Percentiles rank a stretch among this genome's conserved stretches.
phyloP scores from a whole-genome alignment of 2,797 vertebrate genomes.

The Lacerta bilineata region DNA sequence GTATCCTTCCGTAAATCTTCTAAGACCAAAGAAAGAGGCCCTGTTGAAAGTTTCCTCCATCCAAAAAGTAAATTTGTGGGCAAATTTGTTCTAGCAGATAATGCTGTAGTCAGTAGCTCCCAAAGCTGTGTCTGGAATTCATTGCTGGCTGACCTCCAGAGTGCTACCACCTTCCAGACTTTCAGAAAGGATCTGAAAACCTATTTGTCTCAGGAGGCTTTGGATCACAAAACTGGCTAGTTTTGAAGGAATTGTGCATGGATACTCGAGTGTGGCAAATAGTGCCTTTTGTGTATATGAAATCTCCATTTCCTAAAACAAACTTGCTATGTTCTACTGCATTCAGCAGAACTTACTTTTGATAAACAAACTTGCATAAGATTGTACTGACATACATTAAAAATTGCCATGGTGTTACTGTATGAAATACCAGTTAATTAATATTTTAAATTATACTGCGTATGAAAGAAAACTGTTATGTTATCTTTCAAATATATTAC shows the following conservation, averaged over 20 bases:
- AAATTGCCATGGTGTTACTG: constrained; percentile 33
- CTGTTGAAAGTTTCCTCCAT: background rate
- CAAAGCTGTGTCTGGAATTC: no score
- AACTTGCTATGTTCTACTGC: background rate
- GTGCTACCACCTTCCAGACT: no score
- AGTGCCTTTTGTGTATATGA: constrained; percentile 33
- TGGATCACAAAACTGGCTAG: background rate
- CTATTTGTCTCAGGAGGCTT: background rate
- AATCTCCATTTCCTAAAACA: constrained; percentile 28
- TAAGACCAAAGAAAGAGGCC: background rate
- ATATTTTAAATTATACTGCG: background rate
- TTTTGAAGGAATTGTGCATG: constrained; percentile 4
- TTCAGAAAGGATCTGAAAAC: no score
- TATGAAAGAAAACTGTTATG: constrained; percentile 14
- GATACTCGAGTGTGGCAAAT: constrained; percentile 6
- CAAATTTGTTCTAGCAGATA: background rate
- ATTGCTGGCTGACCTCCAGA: no score
- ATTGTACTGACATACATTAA: constrained; percentile 21
- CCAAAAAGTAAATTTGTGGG: background rate
- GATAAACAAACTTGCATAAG: background rate
- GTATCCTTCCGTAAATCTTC: background rate
- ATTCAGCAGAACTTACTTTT: background rate
- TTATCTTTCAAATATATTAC: constrained; percentile 34
- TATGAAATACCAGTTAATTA: background rate
- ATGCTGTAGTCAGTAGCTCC: background rate